These are phyloP conservation scores for Caenorhabditis panamensis DNA, from an alignment of 2,888 invertebrate species.

Conservation along the genomic window DNA sequence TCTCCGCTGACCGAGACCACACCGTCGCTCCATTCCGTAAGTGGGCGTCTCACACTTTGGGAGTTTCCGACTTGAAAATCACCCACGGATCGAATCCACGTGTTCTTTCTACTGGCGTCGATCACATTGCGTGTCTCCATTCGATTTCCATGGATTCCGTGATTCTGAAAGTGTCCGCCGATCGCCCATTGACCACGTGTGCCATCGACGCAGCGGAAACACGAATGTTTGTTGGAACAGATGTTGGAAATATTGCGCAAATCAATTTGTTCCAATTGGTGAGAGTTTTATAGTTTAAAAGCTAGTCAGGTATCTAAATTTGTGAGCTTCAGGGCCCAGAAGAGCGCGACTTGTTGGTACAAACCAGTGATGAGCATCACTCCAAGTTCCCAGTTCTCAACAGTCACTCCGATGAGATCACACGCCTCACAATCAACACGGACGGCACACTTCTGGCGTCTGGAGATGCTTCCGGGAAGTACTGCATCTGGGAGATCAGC, in stretches of 20 bases:
- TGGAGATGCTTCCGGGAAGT: conserved; percentile 71
- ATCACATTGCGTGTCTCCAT: conserved; percentile 70
- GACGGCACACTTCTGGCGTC: conserved; percentile 76
- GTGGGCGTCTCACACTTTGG: conserved; percentile 72
- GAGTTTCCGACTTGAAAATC: conserved; percentile 69
- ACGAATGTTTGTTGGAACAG: conserved; percentile 72
- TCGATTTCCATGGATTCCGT: conserved; percentile 68
- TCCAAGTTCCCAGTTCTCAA: conserved; percentile 62
- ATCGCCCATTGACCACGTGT: conserved; percentile 72
- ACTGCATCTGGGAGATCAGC: conserved; percentile 75
- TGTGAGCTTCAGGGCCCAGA: conserved; percentile 46
- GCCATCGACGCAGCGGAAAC: conserved; percentile 74
- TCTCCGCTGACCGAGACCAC: conserved; percentile 62
- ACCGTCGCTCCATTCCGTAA: conserved; percentile 66
- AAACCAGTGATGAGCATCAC: conserved; percentile 65
- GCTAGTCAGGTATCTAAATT: background rate
- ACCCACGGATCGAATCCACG: conserved; percentile 67
- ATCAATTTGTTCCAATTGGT: conserved; percentile 66
- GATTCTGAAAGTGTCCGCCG: conserved; percentile 69
- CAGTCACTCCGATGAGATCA: conserved; percentile 66
- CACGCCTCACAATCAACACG: conserved; percentile 62
- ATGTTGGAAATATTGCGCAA: conserved; percentile 72
- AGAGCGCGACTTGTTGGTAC: conserved; percentile 61
- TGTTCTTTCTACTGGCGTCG: conserved; percentile 69
- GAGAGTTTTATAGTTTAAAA: background rate